Base-by-base conservation (phyloP, 2,113 vertebrate genomes). In the Psettodes erumei region DNA sequence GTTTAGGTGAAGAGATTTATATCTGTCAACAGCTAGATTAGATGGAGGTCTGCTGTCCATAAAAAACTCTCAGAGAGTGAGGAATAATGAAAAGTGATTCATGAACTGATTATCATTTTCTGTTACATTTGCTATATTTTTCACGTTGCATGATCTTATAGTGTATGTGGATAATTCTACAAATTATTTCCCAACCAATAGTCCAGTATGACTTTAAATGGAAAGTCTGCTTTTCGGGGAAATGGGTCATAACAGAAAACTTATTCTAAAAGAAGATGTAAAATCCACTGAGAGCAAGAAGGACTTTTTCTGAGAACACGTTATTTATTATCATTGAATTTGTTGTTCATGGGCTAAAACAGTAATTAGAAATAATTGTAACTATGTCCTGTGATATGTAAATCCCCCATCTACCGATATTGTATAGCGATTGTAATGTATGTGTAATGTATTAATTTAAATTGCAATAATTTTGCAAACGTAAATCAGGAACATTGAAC, bases 1-100 rank as follows among this genome's bases (percentile, higher is more conserved):
- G 86, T 88, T 86, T 89, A 90, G 67, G 7, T 62, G 55, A 75
- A 68, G 69, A 80, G 82, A 82, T 78, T 84, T 75, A 21, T 65
- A 78, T 71, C 43, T 86, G 86, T 89, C 87, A 86, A n/a, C 79
- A 69, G 77, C 67, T 58, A 50, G n/a, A 71, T 83, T 45, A 81
- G 43, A 75, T 77, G 40, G 43, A 73, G 54, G 28, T 40, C 55
- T 79, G 70, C 55, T 85, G 43, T 60, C 11, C 16, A 63, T 78
- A 53, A 71, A 69, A 43, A 58, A n/a, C 13, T 18, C 21, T 40
- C 12, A 2, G 25, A 32, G 48, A 32, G 40, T 19, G 8, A 35
- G 19, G n/a, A 33, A 6, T 1, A 1, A 55, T 59, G 7, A 62
- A 37, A n/a, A n/a, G n/a, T 38, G 65, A 42, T 35, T 55, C 16